Evolutionary conservation across 1,140 invertebrate genomes (phyloP).

Genomic region (Bombyx mori): ASM3026992v2 NC_085119.1:6297501-6298000

Average conservation of each 20-base stretch:
- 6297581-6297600: constrained; percentile 91
- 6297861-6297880: constrained; percentile 82
- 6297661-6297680: constrained; percentile 92
- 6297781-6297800: constrained; percentile 94
- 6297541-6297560: constrained; percentile 99
- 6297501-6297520: background rate
- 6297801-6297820: constrained; percentile 95
- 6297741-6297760: constrained; percentile 86
- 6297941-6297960: constrained; percentile 82
- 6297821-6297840: constrained; percentile 99
- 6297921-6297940: constrained; percentile 97
- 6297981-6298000: constrained; percentile 84
- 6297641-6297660: constrained; percentile 98
- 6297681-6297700: constrained; percentile 87
- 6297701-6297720: constrained; percentile 91
- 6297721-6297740: constrained; percentile 90
- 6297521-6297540: background rate
- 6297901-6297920: constrained; percentile 98
- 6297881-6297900: constrained; percentile 96
- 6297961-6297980: constrained; percentile 94
- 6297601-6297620: constrained; percentile 94
- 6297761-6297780: constrained; percentile 96
- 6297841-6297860: constrained; percentile 78
- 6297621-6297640: constrained; percentile 98
- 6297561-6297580: constrained; percentile 95